phyloP scores from a whole-genome alignment of 1,140 invertebrate genomes.

The Caenorhabditis briggsae region DNA sequence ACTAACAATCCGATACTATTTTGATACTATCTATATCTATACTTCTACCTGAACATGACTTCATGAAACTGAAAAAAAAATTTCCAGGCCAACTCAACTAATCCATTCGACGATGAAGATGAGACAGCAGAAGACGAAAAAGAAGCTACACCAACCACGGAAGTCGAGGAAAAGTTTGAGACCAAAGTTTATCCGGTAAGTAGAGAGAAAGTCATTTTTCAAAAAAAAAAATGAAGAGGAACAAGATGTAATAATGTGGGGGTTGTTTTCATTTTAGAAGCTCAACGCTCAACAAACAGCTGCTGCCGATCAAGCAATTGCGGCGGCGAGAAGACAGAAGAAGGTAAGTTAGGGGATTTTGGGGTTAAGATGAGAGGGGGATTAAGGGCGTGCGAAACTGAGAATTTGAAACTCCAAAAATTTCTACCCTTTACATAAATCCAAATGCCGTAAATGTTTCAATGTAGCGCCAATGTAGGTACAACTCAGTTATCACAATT shows the following conservation, averaged over 20 bases:
- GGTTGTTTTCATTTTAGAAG: constrained; percentile 39
- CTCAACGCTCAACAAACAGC: constrained; percentile 51
- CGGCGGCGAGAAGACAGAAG: constrained; percentile 27
- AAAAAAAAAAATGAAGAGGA: constrained; percentile 15
- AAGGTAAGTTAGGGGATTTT: constrained; percentile 22
- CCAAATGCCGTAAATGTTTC: too few relatives aligned
- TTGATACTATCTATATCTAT: too few relatives aligned
- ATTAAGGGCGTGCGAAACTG: background rate
- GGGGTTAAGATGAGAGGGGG: background rate
- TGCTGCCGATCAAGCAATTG: constrained; percentile 51
- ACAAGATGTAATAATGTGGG: constrained; percentile 45
- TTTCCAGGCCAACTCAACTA: constrained; percentile 40
- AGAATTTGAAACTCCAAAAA: constrained; percentile 19
- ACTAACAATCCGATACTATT: too few relatives aligned
- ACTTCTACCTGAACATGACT: too few relatives aligned
- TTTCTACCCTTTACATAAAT: too few relatives aligned
- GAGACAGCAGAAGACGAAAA: background rate
- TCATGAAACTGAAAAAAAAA: background rate
- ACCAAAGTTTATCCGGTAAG: constrained; percentile 67
- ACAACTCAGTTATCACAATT: too few relatives aligned
- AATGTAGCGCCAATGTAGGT: too few relatives aligned
- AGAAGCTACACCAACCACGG: constrained; percentile 10
- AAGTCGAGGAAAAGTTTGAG: constrained; percentile 58
- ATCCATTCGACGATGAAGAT: constrained; percentile 59
- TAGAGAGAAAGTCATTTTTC: constrained; percentile 38